These are phyloP conservation scores for Holothuria leucospilota DNA, from an alignment of 53 echinoderm and acorn worm species.

Conservation along the genomic window DNA sequence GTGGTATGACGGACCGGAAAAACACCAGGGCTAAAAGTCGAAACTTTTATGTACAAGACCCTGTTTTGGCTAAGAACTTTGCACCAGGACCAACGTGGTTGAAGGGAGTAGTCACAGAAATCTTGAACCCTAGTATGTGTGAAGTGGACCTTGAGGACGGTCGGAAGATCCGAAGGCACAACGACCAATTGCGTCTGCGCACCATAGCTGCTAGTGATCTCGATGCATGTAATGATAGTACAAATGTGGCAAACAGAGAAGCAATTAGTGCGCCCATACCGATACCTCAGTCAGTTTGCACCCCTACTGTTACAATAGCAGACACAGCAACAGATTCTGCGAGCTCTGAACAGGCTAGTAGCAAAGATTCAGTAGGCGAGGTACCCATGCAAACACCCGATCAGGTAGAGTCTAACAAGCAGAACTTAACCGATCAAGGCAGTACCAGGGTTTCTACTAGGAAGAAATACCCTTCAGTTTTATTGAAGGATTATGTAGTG, in stretches of 20 bases:
- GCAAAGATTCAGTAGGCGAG: neutral
- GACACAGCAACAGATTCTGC: neutral
- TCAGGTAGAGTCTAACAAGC: conserved; percentile 1
- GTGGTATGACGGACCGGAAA: neutral
- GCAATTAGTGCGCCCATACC: neutral
- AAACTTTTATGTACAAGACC: no score
- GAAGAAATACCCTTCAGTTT: neutral
- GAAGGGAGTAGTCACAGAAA: conserved; percentile 36
- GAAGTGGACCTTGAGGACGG: conserved; percentile 52
- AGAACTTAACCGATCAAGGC: neutral
- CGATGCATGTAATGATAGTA: neutral
- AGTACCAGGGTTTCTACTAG: conserved; percentile 10
- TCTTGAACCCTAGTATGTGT: conserved; percentile 35
- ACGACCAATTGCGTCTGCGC: conserved; percentile 51
- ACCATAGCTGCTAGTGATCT: neutral
- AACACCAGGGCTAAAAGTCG: conserved; percentile 14
- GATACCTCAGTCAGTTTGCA: conserved; percentile 4
- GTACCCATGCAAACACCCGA: neutral
- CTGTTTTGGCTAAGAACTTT: conserved; percentile 67
- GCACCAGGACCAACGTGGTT: conserved; percentile 68
- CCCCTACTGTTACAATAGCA: neutral
- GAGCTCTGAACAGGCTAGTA: no score
- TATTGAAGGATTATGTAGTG: conserved; percentile 10
- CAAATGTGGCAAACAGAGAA: conserved; percentile 11
- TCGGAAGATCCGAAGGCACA: conserved; percentile 52